Conservation (phyloP, 1,140 invertebrate species). For the Eupeodes corollae region DNA sequence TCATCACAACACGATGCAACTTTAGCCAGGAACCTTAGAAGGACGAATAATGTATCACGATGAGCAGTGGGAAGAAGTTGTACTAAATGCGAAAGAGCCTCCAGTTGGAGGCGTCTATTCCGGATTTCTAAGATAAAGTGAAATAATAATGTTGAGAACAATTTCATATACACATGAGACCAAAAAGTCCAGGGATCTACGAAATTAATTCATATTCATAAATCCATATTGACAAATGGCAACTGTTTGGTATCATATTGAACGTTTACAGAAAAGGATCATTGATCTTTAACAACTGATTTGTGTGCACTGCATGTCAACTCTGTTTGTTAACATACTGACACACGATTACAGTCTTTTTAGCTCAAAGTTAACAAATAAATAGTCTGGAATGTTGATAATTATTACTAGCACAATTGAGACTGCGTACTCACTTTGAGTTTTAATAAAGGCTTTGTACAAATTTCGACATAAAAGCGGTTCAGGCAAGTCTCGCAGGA, state of each 20-base stretch:
- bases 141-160: no score
- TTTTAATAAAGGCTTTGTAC: slow-evolving; percentile 79
- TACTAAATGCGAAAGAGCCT: slow-evolving; percentile 71
- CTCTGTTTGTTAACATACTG: no score
- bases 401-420: no score
- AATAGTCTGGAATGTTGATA: no score
- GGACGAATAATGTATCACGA: slow-evolving; percentile 72
- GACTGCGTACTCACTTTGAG: slow-evolving; percentile 62
- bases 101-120: slow-evolving; percentile 67
- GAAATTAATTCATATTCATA: no score
- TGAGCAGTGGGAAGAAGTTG: slow-evolving; percentile 75
- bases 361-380: neutral
- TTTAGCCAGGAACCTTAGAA: slow-evolving; percentile 69
- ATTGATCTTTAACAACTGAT: no score
- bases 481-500: slow-evolving; percentile 84
- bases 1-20: slow-evolving; percentile 49
- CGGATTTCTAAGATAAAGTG: slow-evolving; percentile 51
- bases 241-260: no score
- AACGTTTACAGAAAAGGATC: no score
- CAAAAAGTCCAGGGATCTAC: no score
- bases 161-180: no score
- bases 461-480: slow-evolving; percentile 79
- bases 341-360: neutral
- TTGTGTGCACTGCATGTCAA: no score
- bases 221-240: no score